Percentiles rank a stretch among this genome's conserved stretches.
phyloP scores from a whole-genome alignment of 2,797 vertebrate species.

The Gymnothorax javanicus region DNA sequence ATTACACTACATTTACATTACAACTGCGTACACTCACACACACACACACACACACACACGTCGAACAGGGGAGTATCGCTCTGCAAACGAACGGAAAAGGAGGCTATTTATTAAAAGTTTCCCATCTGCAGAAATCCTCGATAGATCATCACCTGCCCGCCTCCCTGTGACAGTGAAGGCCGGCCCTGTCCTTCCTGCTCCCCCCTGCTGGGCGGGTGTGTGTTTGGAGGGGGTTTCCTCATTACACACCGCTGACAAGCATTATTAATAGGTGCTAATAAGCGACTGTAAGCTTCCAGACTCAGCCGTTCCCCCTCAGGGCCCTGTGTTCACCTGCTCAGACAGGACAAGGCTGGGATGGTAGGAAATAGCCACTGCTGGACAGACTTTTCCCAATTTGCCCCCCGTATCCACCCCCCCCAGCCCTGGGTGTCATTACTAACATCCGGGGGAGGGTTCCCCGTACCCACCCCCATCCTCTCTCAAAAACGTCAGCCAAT shows the following conservation, averaged over 20 bases:
- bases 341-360: background rate
- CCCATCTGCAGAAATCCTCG: background rate
- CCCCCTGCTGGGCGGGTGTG: no score
- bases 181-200: conserved; percentile 23
- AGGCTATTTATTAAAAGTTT: conserved; percentile 9
- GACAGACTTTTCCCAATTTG: background rate
- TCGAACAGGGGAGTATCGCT: background rate
- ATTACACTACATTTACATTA: no score
- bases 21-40: background rate
- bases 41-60: background rate
- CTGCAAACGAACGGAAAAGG: background rate
- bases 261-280: conserved; percentile 41
- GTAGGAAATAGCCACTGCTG: background rate
- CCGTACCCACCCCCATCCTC: background rate
- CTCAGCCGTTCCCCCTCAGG: conserved; percentile 12
- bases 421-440: conserved; percentile 24
- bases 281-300: conserved; percentile 21
- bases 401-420: background rate
- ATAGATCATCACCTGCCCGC: conserved; percentile 26
- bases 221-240: conserved; percentile 11
- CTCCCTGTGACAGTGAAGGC: conserved; percentile 2
- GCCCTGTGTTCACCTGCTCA: background rate
- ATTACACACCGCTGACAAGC: conserved; percentile 33
- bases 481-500: conserved; percentile 17
- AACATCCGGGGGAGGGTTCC: background rate